These are phyloP conservation scores for Rambutsinella grinnellia DNA, from an alignment of 2,888 invertebrate species.

Conservation along the genomic window DNA sequence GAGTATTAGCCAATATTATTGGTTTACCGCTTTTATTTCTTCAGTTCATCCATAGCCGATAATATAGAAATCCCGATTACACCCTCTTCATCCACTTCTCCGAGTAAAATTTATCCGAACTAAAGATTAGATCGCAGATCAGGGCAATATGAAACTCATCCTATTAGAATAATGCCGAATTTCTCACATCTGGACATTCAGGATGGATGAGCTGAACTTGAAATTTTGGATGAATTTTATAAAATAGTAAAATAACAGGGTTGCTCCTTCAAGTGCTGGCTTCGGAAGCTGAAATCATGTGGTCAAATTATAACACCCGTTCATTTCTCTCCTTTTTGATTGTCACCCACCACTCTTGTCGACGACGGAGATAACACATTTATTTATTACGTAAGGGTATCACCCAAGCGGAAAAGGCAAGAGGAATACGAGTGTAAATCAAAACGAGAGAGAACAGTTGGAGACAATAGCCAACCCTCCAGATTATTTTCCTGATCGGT, in stretches of 20 bases:
- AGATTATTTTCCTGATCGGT: not conserved
- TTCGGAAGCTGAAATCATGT: too few relatives aligned
- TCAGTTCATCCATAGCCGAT: too few relatives aligned
- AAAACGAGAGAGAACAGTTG: constrained; percentile 41
- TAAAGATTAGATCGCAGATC: too few relatives aligned
- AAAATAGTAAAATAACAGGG: too few relatives aligned
- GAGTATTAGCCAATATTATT: constrained; percentile 30
- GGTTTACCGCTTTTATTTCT: constrained; percentile 18
- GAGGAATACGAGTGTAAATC: constrained; percentile 29
- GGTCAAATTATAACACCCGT: not conserved
- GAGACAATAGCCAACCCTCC: constrained; percentile 46
- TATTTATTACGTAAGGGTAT: constrained; percentile 31
- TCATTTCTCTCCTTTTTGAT: not conserved
- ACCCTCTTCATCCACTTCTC: too few relatives aligned
- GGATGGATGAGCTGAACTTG: constrained; percentile 2
- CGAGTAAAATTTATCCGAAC: too few relatives aligned
- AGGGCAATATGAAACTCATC: constrained; percentile 23
- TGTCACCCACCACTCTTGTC: not conserved
- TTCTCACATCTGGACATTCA: constrained; percentile 31
- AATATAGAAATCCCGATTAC: too few relatives aligned
- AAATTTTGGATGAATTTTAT: too few relatives aligned
- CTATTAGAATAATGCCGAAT: not conserved
- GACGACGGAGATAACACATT: constrained; percentile 5
- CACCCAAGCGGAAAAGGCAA: constrained; percentile 34
- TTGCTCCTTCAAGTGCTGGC: too few relatives aligned